Conservation (phyloP, 1,140 invertebrate species). For the Drosophila azteca region DNA sequence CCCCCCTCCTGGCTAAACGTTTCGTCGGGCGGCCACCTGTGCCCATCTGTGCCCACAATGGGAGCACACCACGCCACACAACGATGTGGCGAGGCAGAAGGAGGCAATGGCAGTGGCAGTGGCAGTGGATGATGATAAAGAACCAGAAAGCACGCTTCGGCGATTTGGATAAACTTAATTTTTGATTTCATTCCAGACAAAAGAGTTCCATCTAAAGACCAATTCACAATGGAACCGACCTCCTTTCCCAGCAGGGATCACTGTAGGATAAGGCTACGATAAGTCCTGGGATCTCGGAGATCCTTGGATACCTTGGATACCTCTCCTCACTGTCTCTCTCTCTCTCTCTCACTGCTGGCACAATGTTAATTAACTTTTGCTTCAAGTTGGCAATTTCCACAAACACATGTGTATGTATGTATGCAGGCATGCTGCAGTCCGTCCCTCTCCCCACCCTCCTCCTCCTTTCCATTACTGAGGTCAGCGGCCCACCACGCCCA, state of each 20-base stretch:
- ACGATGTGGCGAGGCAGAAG: no score
- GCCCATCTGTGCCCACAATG: constrained; percentile 7
- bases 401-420: constrained; percentile 5
- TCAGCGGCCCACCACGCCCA: constrained; percentile 44
- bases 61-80: not conserved
- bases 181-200: not conserved
- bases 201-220: no score
- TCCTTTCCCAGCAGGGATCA: not conserved
- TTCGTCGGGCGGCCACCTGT: constrained; percentile 42
- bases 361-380: constrained; percentile 38
- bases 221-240: not conserved
- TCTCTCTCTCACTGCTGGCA: not conserved
- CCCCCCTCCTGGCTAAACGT: constrained; percentile 12
- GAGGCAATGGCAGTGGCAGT: no score
- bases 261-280: no score
- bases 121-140: not conserved
- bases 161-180: not conserved
- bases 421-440: not conserved
- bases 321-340: not conserved
- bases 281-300: no score
- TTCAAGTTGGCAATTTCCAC: constrained; percentile 28
- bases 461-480: constrained; percentile 19
- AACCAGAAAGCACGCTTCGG: not conserved
- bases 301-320: no score
- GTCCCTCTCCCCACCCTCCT: not conserved